These are phyloP conservation scores for Micrasema longulum DNA, from an alignment of 1,140 invertebrate species.

Conservation along the genomic window DNA sequence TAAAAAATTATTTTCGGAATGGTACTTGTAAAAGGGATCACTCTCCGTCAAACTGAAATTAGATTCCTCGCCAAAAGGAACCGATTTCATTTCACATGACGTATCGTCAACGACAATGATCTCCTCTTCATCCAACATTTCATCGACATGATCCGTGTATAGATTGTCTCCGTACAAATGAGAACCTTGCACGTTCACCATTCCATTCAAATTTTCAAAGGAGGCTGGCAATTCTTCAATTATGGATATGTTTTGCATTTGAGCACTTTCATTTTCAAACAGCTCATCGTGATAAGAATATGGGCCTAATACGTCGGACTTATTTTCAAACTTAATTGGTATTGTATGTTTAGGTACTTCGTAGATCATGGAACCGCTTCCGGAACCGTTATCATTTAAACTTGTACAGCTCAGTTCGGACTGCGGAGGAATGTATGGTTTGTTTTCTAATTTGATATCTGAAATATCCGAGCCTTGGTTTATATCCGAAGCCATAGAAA, in stretches of 20 bases:
- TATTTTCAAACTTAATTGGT: conserved; percentile 46
- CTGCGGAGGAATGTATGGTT: conserved; percentile 30
- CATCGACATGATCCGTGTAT: too few species aligned
- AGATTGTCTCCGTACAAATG: conserved; percentile 23
- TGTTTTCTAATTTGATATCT: conserved; percentile 39
- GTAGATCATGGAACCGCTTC: conserved; percentile 19
- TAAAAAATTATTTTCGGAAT: conserved; percentile 3
- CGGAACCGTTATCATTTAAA: conserved; percentile 29
- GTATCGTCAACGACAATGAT: conserved; percentile 58
- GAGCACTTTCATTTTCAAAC: conserved; percentile 21
- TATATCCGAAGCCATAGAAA: conserved; percentile 2
- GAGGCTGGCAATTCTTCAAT: conserved; percentile 44
- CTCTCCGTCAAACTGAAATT: conserved; percentile 28
- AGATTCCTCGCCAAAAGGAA: conserved; percentile 52
- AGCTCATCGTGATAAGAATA: conserved; percentile 29
- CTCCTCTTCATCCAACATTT: conserved; percentile 23
- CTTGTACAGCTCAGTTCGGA: conserved; percentile 38
- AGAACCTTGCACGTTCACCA: background rate
- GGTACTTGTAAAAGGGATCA: conserved; percentile 8
- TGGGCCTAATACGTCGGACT: conserved; percentile 15
- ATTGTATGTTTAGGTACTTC: conserved; percentile 42
- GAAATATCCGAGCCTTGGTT: conserved; percentile 26
- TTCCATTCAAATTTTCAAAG: conserved; percentile 24
- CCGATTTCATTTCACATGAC: conserved; percentile 64
- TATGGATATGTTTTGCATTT: conserved; percentile 38